These are phyloP conservation scores for Aphidius ervi DNA, from an alignment of 1,140 invertebrate species.

Conservation along the genomic window DNA sequence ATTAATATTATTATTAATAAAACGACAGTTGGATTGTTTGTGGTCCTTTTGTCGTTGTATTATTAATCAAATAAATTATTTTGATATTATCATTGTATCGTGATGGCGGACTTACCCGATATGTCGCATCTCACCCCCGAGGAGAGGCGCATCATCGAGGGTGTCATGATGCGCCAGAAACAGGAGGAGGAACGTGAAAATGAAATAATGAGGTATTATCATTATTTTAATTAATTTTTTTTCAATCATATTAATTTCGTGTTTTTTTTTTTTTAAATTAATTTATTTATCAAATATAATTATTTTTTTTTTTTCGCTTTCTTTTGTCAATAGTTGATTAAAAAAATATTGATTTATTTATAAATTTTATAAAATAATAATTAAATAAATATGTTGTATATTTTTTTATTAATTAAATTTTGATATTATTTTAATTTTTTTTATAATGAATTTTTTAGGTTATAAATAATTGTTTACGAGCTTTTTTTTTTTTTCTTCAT, in stretches of 20 bases:
- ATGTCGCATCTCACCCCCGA: conserved; percentile 96
- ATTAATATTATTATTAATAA: conserved; percentile 4
- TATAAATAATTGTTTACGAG: too few relatives aligned
- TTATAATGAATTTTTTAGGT: too few relatives aligned
- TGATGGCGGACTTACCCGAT: conserved; percentile 86
- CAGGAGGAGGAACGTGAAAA: conserved; percentile 95
- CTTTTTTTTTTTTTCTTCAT: too few relatives aligned
- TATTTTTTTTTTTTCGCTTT: neutral
- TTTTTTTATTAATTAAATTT: too few relatives aligned
- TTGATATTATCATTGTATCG: conserved; percentile 25
- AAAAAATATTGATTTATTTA: neutral
- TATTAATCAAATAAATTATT: conserved; percentile 5
- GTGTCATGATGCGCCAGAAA: conserved; percentile 92
- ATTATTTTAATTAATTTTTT: neutral
- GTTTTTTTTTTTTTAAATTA: neutral
- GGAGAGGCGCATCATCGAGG: conserved; percentile 95
- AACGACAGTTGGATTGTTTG: conserved; percentile 1
- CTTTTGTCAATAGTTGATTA: neutral
- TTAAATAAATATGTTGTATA: too few relatives aligned
- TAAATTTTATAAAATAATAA: neutral
- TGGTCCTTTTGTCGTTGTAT: neutral
- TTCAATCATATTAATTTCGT: too few relatives aligned
- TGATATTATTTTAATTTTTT: too few relatives aligned
- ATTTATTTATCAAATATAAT: neutral
- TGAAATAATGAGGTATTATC: conserved; percentile 82